Conservation (phyloP, 2,113 vertebrate species). For the Dissostichus mawsoni region DNA sequence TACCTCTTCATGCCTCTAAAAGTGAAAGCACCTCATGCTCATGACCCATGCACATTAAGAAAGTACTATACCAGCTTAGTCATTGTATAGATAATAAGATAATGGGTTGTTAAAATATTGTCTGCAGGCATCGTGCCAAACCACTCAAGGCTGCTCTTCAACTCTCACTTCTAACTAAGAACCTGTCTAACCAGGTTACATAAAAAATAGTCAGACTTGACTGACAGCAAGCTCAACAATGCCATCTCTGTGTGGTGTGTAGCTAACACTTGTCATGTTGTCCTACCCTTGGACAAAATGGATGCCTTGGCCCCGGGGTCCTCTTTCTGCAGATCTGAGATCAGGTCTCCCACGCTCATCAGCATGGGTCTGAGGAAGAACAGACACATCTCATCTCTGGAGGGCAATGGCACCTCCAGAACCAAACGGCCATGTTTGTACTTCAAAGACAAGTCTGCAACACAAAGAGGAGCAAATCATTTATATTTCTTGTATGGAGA, state of each 20-base stretch:
- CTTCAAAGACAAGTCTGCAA: constrained; percentile 84
- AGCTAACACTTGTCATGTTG: background rate
- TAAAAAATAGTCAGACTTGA: background rate
- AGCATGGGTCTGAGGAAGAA: constrained; percentile 89
- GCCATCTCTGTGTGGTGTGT: background rate
- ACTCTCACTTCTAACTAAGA: background rate
- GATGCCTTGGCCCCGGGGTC: constrained; percentile 87
- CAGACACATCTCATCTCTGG: constrained; percentile 90
- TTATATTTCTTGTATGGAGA: background rate
- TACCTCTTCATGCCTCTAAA: background rate
- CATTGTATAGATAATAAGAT: background rate
- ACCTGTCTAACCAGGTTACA: background rate
- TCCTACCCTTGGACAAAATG: constrained; percentile 84
- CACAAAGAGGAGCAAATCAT: background rate
- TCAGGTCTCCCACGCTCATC: constrained; percentile 88
- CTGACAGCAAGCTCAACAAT: background rate
- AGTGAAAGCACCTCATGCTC: background rate
- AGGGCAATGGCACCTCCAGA: constrained; percentile 89
- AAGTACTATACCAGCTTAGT: background rate
- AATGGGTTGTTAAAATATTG: background rate
- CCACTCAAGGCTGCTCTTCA: background rate
- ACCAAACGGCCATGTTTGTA: constrained; percentile 90
- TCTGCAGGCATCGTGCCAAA: background rate
- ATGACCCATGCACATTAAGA: background rate
- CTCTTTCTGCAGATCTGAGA: constrained; percentile 87